Conservation (phyloP, 2,888 invertebrate species). For the Pheosia tremula region DNA sequence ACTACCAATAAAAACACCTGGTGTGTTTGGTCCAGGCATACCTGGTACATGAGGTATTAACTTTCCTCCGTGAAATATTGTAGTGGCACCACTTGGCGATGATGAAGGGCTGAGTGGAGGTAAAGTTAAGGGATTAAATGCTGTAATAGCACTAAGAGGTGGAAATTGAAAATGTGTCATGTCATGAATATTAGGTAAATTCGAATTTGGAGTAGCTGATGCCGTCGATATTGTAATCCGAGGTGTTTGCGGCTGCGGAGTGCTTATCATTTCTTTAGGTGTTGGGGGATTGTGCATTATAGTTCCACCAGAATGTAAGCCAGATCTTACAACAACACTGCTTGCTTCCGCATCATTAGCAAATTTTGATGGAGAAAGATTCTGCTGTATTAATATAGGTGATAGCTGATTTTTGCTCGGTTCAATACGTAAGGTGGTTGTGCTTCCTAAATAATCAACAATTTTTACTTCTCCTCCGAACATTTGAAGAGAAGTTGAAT, state of each 20-base stretch:
- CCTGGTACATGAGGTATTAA: slow-evolving; percentile 94
- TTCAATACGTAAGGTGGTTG: slow-evolving; percentile 88
- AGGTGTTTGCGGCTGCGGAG: slow-evolving; percentile 79
- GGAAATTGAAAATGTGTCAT: slow-evolving; percentile 86
- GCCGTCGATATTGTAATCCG: slow-evolving; percentile 84
- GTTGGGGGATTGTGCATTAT: slow-evolving; percentile 86
- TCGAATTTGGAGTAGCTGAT: slow-evolving; percentile 81
- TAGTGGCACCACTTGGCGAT: slow-evolving; percentile 85
- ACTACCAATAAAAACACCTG: slow-evolving; percentile 71
- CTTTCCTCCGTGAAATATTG: slow-evolving; percentile 88
- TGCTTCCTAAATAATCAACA: slow-evolving; percentile 87
- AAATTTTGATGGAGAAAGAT: slow-evolving; percentile 75
- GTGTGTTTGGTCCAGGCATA: slow-evolving; percentile 92
- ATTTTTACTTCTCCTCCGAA: slow-evolving; percentile 93
- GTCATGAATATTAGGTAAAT: slow-evolving; percentile 80
- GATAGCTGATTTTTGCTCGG: slow-evolving; percentile 85
- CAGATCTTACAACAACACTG: slow-evolving; percentile 91
- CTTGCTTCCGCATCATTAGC: slow-evolving; percentile 82
- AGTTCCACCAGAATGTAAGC: slow-evolving; percentile 93
- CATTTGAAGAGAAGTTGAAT: slow-evolving; percentile 85
- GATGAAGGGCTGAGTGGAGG: slow-evolving; percentile 79
- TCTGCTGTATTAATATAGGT: slow-evolving; percentile 82
- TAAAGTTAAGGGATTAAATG: slow-evolving; percentile 88
- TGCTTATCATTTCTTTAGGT: slow-evolving; percentile 71
- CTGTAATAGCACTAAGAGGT: slow-evolving; percentile 88